phyloP scores from a whole-genome alignment of 1,140 invertebrate species.

The Penaeus vannamei region DNA sequence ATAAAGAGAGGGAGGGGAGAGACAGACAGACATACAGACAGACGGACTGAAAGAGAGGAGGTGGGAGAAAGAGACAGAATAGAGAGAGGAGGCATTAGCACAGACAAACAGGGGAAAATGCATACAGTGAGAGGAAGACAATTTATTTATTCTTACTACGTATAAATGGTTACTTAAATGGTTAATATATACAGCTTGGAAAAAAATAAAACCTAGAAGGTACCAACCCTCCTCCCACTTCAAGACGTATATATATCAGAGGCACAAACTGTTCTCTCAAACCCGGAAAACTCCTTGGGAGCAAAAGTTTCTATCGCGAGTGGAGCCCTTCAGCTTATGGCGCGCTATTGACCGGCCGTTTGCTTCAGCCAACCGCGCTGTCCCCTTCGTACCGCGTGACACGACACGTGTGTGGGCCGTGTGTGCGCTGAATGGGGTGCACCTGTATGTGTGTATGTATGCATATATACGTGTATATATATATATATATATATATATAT shows the following conservation, averaged over 20 bases:
- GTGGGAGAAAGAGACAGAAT: not conserved
- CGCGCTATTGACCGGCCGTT: no score
- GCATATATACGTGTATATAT: conserved; percentile 25
- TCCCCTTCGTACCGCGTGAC: not conserved
- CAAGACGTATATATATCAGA: no score
- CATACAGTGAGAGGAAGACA: not conserved
- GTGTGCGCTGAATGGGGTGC: not conserved
- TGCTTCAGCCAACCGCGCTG: no score
- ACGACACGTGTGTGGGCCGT: not conserved
- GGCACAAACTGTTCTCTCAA: no score
- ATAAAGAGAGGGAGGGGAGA: not conserved
- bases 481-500: conserved; percentile 30
- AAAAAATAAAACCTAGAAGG: no score
- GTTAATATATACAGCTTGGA: no score
- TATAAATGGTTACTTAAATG: no score
- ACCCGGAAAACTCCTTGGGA: no score
- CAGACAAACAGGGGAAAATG: not conserved
- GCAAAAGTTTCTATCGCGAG: no score
- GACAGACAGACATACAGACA: not conserved
- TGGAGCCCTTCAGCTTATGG: no score
- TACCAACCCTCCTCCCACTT: no score
- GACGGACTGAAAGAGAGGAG: not conserved
- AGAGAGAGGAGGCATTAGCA: not conserved
- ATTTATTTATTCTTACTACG: no score
- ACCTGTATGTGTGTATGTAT: not conserved